Base-by-base conservation (phyloP, 2,113 vertebrate species). In the Paedocypris sp. region DNA sequence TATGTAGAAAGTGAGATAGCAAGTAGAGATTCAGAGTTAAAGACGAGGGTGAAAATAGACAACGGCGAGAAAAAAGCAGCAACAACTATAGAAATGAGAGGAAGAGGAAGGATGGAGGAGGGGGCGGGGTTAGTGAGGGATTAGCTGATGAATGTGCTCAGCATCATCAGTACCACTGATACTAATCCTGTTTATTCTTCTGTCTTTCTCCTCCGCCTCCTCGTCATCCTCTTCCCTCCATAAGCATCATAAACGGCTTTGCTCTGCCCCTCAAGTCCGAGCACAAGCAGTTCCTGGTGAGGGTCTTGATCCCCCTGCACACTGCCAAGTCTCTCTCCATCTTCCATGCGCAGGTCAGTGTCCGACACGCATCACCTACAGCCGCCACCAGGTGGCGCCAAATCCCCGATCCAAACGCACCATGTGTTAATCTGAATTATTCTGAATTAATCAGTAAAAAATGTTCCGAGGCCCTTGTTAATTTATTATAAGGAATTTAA, bases 231-330 rank as follows among this genome's bases (percentile, higher is more conserved):
- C 46, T 25, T 20, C 25, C 50, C 12, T 15, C 20, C 32, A 35
- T 28, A 74, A 93, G 91, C 76, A 94, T 94, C 82, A 94, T 94
- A 71, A 94, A 94, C 15, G 91, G 91, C 70, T 94, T 94, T 49
- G 91, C 91, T 1, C 79, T 93, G 81, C 91, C 91, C 12, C 83
- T 94, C 76, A 94, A 94, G 79, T 88, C 91, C 0, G 91, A 94
- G 76, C 91, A 94, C 73, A 94, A 94, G 72, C 91, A 94, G 81
- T 94, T 94, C 79, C 85, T 94, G 76, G 88, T 92, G 3, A 86
- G 91, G 12, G 91, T 94, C 60, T 85, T 94, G 65, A 91, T 94
- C 60, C 91, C 91, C 1, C 82, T 94, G 5, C 91, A 94, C 77
- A 92, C 91, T 0, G 90, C 91, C 54, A 92, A 91, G 79, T 91